Evolutionary conservation across 1,140 invertebrate species (phyloP).

Genomic region (Platyura marginata): DNA sequence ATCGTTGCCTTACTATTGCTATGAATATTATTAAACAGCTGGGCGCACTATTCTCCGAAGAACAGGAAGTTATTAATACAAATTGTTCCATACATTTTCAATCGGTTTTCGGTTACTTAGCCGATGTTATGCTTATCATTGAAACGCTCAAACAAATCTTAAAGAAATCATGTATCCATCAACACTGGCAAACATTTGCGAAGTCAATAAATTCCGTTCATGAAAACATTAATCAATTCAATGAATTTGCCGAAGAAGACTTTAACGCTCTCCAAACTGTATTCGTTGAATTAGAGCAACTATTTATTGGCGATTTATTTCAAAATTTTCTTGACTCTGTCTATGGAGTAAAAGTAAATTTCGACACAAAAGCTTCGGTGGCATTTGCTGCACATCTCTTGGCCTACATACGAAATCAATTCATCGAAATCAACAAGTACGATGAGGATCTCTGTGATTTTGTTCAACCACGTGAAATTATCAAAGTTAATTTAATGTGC

Average conservation of each 20-base stretch:
- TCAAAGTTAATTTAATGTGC: too few species aligned
- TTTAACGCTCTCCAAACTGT: constrained; percentile 14
- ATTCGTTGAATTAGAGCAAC: neutral
- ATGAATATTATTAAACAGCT: constrained; percentile 16
- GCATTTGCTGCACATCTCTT: neutral
- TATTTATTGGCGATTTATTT: constrained; percentile 6
- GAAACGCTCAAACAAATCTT: constrained; percentile 15
- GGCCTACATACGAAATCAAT: too few species aligned
- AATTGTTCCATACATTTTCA: constrained; percentile 5
- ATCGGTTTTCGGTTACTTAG: constrained; percentile 13
- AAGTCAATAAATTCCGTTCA: constrained; percentile 13
- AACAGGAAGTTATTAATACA: neutral
- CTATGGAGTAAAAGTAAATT: constrained; percentile 6
- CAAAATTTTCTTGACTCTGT: constrained; percentile 5
- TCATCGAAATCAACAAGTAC: too few species aligned
- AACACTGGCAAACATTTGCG: constrained; percentile 15
- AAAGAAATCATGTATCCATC: constrained; percentile 8
- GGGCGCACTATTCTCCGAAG: constrained; percentile 6
- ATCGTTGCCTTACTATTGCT: constrained; percentile 3
- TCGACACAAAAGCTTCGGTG: neutral
- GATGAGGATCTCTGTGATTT: too few species aligned
- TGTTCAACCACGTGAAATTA: too few species aligned
- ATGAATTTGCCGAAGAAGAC: neutral
- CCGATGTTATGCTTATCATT: constrained; percentile 11
- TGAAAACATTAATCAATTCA: constrained; percentile 5